These are phyloP conservation scores for Eleutherodactylus coqui DNA, from an alignment of 2,797 vertebrate species.

Conservation along the genomic window DNA sequence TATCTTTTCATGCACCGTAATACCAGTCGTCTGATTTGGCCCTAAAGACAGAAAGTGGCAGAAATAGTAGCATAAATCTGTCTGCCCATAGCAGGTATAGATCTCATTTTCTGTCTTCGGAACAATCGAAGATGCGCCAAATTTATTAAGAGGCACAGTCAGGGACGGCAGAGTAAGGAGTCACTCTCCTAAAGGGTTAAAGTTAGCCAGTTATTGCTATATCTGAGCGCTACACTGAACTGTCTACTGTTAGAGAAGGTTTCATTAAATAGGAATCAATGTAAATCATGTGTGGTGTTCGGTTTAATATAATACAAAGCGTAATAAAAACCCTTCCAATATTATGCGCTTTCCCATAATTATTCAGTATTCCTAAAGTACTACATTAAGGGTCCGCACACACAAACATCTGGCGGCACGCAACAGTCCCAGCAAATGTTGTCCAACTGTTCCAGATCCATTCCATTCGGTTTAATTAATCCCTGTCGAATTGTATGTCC, in stretches of 20 bases:
- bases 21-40: too few species aligned
- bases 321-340: not conserved
- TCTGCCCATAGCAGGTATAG: too few species aligned
- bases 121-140: too few species aligned
- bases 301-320: conserved; percentile 10
- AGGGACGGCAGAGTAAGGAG: not conserved
- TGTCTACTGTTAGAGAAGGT: not conserved
- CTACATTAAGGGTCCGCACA: not conserved
- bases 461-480: not conserved
- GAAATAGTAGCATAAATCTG: too few species aligned
- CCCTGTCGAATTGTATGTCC: not conserved
- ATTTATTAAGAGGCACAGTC: too few species aligned
- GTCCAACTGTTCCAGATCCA: not conserved
- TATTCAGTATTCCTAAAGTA: not conserved
- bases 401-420: not conserved
- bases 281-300: not conserved
- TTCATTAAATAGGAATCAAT: conserved; percentile 36
- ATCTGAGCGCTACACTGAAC: not conserved
- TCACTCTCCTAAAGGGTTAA: not conserved
- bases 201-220: not conserved
- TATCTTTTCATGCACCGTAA: too few species aligned
- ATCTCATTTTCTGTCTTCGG: too few species aligned
- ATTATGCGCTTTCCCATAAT: not conserved
- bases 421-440: not conserved
- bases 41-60: too few species aligned